Conservation (phyloP, 2,888 invertebrate species). For the Globia sparganii region DNA sequence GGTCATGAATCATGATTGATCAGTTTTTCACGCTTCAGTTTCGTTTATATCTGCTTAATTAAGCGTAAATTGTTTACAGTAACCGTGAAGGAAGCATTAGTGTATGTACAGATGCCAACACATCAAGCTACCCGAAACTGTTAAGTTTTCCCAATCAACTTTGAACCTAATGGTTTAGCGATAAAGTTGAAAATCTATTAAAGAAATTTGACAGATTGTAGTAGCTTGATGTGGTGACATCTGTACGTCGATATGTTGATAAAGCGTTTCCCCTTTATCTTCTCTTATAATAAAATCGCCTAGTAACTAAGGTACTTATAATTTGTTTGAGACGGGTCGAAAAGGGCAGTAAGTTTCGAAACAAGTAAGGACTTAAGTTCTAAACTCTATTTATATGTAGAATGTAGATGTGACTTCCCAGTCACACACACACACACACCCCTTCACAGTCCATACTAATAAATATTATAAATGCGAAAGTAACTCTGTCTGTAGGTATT, state of each 20-base stretch:
- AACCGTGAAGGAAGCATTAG: constrained; percentile 3
- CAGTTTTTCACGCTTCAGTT: neutral
- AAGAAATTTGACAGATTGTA: too few relatives aligned
- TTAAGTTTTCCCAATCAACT: too few relatives aligned
- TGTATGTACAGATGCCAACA: too few relatives aligned
- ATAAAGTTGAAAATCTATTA: too few relatives aligned
- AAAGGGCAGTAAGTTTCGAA: too few relatives aligned
- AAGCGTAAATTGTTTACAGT: constrained; percentile 13
- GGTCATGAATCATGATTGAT: neutral
- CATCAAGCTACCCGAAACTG: too few relatives aligned
- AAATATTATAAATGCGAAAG: neutral
- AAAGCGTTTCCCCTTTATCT: neutral
- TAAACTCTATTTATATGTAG: too few relatives aligned
- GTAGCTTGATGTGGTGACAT: too few relatives aligned
- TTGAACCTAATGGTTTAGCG: too few relatives aligned
- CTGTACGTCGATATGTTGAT: neutral
- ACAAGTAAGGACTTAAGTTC: too few relatives aligned
- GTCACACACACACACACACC: too few relatives aligned
- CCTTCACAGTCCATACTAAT: neutral
- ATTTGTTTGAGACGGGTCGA: neutral
- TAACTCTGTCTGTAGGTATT: neutral
- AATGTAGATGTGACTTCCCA: too few relatives aligned
- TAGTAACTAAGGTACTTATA: neutral
- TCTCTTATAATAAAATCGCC: neutral
- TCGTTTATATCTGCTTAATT: constrained; percentile 9